Evolutionary conservation across 2,888 invertebrate species (phyloP).

Genomic region (Drosophila demipolita): DNA sequence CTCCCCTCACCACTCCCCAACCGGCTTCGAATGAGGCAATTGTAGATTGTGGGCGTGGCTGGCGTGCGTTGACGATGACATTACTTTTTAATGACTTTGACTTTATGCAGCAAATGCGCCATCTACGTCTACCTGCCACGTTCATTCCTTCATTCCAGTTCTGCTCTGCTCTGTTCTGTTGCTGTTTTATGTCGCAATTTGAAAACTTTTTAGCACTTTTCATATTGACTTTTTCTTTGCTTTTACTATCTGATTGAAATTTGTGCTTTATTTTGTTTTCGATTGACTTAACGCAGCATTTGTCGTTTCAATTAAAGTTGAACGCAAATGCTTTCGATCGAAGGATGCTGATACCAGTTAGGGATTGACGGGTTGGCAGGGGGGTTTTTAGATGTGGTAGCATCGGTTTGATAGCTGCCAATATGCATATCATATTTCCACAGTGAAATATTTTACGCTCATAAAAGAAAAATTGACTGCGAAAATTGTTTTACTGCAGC

Average conservation of each 20-base stretch:
- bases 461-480: slow-evolving; percentile 82
- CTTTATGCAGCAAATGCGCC: slow-evolving; percentile 76
- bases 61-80: slow-evolving; percentile 73
- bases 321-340: neutral
- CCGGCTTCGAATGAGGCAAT: slow-evolving; percentile 22
- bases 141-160: neutral
- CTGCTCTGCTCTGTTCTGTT: slow-evolving; percentile 10
- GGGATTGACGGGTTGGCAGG: neutral
- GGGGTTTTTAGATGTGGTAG: neutral
- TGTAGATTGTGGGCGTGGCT: slow-evolving; percentile 42
- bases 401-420: slow-evolving; percentile 46
- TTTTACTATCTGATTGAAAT: slow-evolving; percentile 38
- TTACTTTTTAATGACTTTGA: slow-evolving; percentile 82
- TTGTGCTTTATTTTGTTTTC: slow-evolving; percentile 29
- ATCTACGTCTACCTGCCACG: slow-evolving; percentile 48
- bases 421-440: slow-evolving; percentile 76
- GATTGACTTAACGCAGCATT: slow-evolving; percentile 34
- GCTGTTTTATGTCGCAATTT: slow-evolving; percentile 37
- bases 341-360: neutral
- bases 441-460: slow-evolving; percentile 75
- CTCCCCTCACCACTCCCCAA: too few relatives aligned
- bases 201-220: slow-evolving; percentile 33
- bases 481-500: slow-evolving; percentile 78
- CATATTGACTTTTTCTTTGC: slow-evolving; percentile 10
- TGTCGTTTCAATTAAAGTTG: slow-evolving; percentile 39